Evolutionary conservation across 2,888 invertebrate species (phyloP), one percentile per base, ranked within the genome.

Genomic region (Hirtodrosophila alboralis): DNA sequence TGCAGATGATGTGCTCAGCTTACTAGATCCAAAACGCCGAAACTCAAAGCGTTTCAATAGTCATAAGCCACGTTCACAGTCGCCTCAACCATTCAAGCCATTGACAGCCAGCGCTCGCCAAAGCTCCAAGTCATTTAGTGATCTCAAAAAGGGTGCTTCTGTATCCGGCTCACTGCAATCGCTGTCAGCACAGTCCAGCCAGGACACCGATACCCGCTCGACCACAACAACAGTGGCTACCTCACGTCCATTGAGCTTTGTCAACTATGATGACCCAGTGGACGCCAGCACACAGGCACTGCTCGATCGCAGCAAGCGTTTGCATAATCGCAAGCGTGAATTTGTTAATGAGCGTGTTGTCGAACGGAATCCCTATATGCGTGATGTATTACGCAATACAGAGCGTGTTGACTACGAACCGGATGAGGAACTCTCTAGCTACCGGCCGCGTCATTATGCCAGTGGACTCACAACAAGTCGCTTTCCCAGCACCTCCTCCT

Each of bases 311-410:
- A 88, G 91, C 56, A 88, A 90, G 62, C 84, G 87, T 33, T 49
- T 91, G 37, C 91, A 90, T 21, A 84, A 88, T 54, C 88, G 87
- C 18, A 91, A 91, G 54, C 75, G 90, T 14, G 90, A 91, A 2
- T 91, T 91, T 63, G 89, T 91, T 33, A 89, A 90, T 45, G 90
- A 90, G 21, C 89, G 90, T 23, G 89, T 89, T 1, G 89, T 83
- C 8, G 90, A 90, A 14, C 87, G 88, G 2, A 91, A 91, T 88
- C 90, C 91, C 3, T 91, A 91, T 34, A 87, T 90, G 65, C 87
- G 87, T 12, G 87, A 89, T 36, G 88, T 89, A 6, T 79, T 89
- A 9, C 65, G 86, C 2, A 71, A 60, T 41, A 64, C 69, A 4
- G 79, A 81, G 14, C 67, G 61, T 8, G 41, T 28, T 14, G 86